Conservation (phyloP, 2,888 invertebrate species). For the Trachelus iudaicus region DNA sequence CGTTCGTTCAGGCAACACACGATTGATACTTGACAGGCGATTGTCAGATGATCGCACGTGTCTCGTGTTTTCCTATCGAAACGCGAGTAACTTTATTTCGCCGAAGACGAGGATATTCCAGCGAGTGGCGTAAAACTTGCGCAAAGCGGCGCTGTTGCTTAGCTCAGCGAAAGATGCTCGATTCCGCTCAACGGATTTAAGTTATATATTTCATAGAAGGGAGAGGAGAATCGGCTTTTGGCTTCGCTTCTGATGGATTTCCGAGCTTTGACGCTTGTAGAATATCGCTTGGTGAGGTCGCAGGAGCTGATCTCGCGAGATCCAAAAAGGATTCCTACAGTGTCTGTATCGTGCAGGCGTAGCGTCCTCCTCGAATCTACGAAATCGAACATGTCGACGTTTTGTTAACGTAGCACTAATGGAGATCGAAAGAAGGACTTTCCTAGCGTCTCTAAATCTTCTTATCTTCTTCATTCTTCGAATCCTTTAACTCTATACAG, state of each 20-base stretch:
- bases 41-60: no score
- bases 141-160: neutral
- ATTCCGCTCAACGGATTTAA: neutral
- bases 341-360: neutral
- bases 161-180: neutral
- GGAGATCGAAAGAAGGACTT: neutral
- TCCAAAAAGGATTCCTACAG: neutral
- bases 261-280: neutral
- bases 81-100: neutral
- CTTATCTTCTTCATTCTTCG: neutral
- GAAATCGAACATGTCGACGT: neutral
- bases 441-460: neutral
- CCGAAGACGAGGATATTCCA: no score
- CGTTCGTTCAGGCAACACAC: no score
- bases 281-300: neutral
- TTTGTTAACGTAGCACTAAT: neutral
- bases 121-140: neutral
- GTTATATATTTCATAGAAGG: neutral
- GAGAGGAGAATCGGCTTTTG: neutral
- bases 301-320: neutral
- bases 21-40: no score
- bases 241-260: neutral
- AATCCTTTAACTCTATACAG: neutral
- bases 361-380: neutral
- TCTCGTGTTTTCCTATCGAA: no score